Base-by-base conservation (phyloP, 2,888 invertebrate species). In the Nemotelus nigrinus region DNA sequence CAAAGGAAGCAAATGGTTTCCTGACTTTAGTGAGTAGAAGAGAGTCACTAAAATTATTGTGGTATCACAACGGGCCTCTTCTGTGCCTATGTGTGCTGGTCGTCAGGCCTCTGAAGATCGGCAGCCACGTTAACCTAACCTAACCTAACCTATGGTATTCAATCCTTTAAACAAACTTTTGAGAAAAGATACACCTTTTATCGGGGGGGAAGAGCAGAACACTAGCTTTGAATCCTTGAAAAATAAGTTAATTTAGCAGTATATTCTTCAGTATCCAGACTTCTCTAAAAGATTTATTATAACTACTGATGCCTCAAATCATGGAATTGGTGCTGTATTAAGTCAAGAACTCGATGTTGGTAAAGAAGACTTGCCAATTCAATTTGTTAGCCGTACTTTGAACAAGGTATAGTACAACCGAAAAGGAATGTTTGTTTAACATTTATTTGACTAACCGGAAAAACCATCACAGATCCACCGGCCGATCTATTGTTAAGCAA, bases 371-470 rank as follows among this genome's bases (percentile, higher is more conserved):
- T 2, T 10, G 25, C 25, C 25, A 25, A 25, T 25, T 25, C 25
- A 25, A 25, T 25, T 25, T 25, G 25, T 25, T 25, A 10, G 7
- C 53, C 2, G n/a, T n/a, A 60, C 7, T 7, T 75, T 39, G 81
- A 83, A 48, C 57, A 78, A 78, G 82, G 83, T 82, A 0, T 80
- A 80, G 10, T 57, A 82, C 60, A 83, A 81, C 1, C 68, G 82
- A 8, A 83, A 80, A 48, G 72, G 60, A 7, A 78, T 80, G 82
- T 2, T 60, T 81, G 41, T 82, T 82, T 0, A 81, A 82, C 3
- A 75, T 82, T 1, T 80, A n/a, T n/a, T n/a, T n/a, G n/a, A n/a
- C n/a, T n/a, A n/a, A n/a, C n/a, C n/a, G n/a, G n/a, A n/a, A n/a
- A n/a, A n/a, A n/a, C n/a, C n/a, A n/a, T n/a, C n/a, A n/a, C n/a